Base-by-base conservation (phyloP, 2,888 invertebrate species). In the Drosophila anomalata region DNA sequence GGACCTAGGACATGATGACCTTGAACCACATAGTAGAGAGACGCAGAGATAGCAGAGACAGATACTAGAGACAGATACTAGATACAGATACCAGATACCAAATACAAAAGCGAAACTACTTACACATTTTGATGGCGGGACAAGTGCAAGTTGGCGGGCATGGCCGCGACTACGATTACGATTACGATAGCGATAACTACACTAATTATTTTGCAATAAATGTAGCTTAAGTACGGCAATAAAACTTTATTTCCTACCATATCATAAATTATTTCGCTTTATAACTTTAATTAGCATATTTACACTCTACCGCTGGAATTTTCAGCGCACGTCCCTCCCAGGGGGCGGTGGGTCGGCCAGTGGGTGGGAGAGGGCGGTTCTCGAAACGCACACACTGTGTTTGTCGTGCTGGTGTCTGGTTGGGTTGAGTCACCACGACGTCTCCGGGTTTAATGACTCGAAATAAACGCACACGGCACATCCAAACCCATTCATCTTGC, bases 171-270 rank as follows among this genome's bases (percentile, higher is more conserved):
- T 41, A 33, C 60, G 70, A 57, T 54, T 57, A 14, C 67, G 58
- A 63, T 51, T 62, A 67, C 47, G 51, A 75, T 73, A 79, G 78
- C 65, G 60, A 68, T 74, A 76, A 76, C 53, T 75, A 83, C 77
- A 79, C 85, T 89, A 85, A 88, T 89, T 89, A 84, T 78, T 89
- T 82, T 84, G 89, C 89, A 87, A 89, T 89, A 89, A 89, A 83
- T 73, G 79, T 86, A 87, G 82, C 76, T 79, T 79, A 80, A 89
- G 89, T 79, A 84, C 67, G 70, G 87, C 75, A 87, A 82, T 89
- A 84, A 89, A 89, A 86, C 65, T 79, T 86, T 77, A 77, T 82
- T 84, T 82, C 74, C 73, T 77, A 75, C 65, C 71, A 77, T 78
- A 80, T 83, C 87, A 78, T 83, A 79, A 88, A 86, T 88, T 79